These are phyloP conservation scores for Protobothrops flavoviridis DNA, from an alignment of 2,113 vertebrate species.

Conservation along the genomic window DNA sequence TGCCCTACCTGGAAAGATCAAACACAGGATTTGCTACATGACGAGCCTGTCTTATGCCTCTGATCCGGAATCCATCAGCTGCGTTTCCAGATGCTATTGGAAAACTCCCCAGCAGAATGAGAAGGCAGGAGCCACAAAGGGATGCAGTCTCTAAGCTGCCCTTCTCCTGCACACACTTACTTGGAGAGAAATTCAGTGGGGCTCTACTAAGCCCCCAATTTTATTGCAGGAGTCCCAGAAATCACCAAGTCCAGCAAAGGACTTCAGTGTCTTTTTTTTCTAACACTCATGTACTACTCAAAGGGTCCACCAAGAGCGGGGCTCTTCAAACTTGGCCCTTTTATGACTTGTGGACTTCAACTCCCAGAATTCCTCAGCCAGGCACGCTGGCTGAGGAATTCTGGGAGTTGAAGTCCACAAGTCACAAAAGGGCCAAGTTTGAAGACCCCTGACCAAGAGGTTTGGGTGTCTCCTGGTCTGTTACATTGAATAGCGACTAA, in stretches of 20 bases:
- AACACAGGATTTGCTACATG: too few species aligned
- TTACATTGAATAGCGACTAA: not conserved
- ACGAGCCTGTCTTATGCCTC: not conserved
- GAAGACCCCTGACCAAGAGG: not conserved
- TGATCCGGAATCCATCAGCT: not conserved
- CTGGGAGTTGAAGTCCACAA: too few species aligned
- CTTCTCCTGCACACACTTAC: not conserved
- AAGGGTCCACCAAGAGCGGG: not conserved
- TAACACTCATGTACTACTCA: not conserved
- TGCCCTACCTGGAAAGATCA: not conserved
- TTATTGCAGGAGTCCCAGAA: not conserved
- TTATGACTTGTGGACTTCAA: too few species aligned
- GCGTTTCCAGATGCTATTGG: not conserved
- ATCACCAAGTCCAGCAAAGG: not conserved
- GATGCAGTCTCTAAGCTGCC: not conserved
- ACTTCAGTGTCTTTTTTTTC: not conserved
- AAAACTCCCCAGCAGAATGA: not conserved
- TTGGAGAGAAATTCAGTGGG: not conserved
- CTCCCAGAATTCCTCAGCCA: too few species aligned
- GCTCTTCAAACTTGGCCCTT: too few species aligned
- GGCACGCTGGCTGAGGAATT: too few species aligned
- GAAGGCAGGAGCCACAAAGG: not conserved
- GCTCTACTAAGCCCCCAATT: not conserved
- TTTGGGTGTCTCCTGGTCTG: not conserved
- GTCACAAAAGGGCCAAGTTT: too few species aligned